A percentile compares a stretch with the other conserved stretches of the same genome.
Conservation (phyloP, 2,888 invertebrate genomes). For the Atethmia centrago region DNA sequence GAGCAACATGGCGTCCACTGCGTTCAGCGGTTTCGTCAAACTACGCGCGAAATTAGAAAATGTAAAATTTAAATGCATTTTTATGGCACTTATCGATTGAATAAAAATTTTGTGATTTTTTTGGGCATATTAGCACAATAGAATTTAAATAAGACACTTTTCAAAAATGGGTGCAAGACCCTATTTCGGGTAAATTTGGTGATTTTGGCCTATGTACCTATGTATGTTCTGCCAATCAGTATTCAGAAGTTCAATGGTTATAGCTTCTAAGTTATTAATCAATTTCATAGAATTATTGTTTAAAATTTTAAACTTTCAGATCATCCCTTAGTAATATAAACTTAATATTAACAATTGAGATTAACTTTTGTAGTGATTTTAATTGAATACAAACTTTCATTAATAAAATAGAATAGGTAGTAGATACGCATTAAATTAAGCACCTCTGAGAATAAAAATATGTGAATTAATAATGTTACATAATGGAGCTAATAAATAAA, state of each 20-base stretch:
- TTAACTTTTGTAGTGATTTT: slow-evolving; percentile 11
- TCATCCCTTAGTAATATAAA: background rate
- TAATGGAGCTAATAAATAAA: slow-evolving; percentile 33
- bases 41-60: no score
- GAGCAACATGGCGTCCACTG: no score
- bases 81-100: no score
- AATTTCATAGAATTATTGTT: background rate
- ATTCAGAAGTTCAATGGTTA: background rate
- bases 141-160: no score
- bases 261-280: no score
- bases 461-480: background rate
- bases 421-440: background rate
- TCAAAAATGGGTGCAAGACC: no score
- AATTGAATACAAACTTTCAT: slow-evolving; percentile 19
- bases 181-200: background rate
- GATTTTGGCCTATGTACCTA: no score
- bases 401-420: slow-evolving; percentile 1
- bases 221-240: background rate
- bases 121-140: no score
- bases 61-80: no score
- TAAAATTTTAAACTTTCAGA: background rate
- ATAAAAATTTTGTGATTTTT: no score
- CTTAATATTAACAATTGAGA: no score
- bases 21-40: no score
- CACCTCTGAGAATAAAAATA: slow-evolving; percentile 15